Evolutionary conservation across 2,888 invertebrate species (phyloP).

Genomic region (Caenorhabditis auriculariae): DNA sequence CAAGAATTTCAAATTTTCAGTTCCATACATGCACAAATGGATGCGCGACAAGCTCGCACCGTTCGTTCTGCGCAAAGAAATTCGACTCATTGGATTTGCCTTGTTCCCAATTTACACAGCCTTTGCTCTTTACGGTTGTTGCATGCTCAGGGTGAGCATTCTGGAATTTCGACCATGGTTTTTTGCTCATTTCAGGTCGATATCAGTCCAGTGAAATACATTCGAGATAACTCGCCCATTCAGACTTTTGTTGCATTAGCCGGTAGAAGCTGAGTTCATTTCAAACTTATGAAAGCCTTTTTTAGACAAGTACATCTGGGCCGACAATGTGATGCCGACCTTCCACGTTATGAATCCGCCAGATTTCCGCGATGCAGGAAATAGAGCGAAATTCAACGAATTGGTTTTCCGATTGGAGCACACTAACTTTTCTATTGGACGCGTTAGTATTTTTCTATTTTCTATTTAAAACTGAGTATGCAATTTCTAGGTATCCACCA

Average conservation of each 20-base stretch:
- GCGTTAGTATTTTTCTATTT: slow-evolving; percentile 28
- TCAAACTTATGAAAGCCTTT: neutral
- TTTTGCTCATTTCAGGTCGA: slow-evolving; percentile 38
- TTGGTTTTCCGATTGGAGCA: slow-evolving; percentile 59
- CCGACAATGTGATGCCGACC: slow-evolving; percentile 62
- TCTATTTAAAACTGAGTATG: neutral
- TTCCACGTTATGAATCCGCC: slow-evolving; percentile 62
- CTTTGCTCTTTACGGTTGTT: slow-evolving; percentile 59
- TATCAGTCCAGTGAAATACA: slow-evolving; percentile 62
- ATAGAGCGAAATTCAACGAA: slow-evolving; percentile 54
- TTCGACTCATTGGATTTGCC: slow-evolving; percentile 43
- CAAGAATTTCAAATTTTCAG: slow-evolving; percentile 32
- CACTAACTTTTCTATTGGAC: slow-evolving; percentile 58
- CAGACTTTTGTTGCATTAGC: slow-evolving; percentile 61
- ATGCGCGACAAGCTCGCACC: slow-evolving; percentile 57
- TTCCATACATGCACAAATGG: slow-evolving; percentile 57
- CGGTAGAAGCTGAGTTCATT: slow-evolving; percentile 26
- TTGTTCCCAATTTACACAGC: slow-evolving; percentile 54
- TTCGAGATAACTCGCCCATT: slow-evolving; percentile 62
- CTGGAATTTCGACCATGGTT: neutral
- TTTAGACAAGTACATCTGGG: slow-evolving; percentile 61
- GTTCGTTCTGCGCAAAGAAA: slow-evolving; percentile 54
- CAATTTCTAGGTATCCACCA: slow-evolving; percentile 37
- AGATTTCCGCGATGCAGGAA: slow-evolving; percentile 52
- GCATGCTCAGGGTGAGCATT: slow-evolving; percentile 37